phyloP scores from a whole-genome alignment of 2,888 invertebrate species.

The Stegophylla sp. region DNA sequence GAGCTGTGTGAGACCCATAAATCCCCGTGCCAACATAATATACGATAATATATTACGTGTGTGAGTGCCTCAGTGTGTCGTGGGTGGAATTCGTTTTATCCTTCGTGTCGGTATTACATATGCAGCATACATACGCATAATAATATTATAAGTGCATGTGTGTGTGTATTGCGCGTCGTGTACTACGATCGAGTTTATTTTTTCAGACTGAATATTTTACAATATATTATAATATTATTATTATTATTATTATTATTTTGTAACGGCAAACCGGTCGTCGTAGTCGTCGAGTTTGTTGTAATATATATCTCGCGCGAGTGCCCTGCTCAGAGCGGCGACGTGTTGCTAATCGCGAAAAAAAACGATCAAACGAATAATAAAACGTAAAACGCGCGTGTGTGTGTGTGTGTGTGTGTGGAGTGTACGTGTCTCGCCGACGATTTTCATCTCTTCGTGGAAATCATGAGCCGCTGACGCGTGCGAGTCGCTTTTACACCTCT shows the following conservation, averaged over 20 bases:
- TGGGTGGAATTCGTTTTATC: slow-evolving; percentile 48
- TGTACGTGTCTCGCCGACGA: not conserved
- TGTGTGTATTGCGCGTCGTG: not conserved
- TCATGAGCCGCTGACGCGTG: slow-evolving; percentile 23
- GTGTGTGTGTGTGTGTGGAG: no score
- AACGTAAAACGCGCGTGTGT: not conserved
- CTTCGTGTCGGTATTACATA: not conserved
- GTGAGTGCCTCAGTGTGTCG: slow-evolving; percentile 10
- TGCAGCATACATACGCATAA: not conserved
- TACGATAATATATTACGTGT: not conserved
- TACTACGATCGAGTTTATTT: slow-evolving; percentile 15
- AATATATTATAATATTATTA: slow-evolving; percentile 36
- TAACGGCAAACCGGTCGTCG: slow-evolving; percentile 37
- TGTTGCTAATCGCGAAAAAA: slow-evolving; percentile 7
- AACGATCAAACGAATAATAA: not conserved
- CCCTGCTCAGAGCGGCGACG: not conserved
- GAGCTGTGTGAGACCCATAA: slow-evolving; percentile 11
- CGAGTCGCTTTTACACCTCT: no score
- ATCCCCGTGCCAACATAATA: slow-evolving; percentile 29
- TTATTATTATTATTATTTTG: no score
- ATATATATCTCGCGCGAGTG: slow-evolving; percentile 8
- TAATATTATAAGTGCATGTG: not conserved
- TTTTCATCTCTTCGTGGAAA: slow-evolving; percentile 17
- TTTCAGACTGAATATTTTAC: slow-evolving; percentile 36
- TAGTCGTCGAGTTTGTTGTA: not conserved